Evolutionary conservation across 2,888 invertebrate species (phyloP), one percentile per base, ranked within the genome.

Genomic region (Acheta domesticus): DNA sequence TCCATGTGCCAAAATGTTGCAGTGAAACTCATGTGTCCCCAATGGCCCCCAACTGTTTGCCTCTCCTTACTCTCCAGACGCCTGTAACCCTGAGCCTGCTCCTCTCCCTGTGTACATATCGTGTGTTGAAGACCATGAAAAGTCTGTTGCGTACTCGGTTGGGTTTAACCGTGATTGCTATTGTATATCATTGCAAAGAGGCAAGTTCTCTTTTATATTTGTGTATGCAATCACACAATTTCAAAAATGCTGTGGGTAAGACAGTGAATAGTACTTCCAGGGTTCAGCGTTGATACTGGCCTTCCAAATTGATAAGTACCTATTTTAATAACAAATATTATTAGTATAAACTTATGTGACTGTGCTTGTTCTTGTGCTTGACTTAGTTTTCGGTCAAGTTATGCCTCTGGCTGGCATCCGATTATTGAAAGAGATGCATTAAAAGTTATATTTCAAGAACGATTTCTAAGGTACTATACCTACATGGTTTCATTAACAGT

Each of bases 341-440:
- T 62, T 62, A 62, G 62, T 14, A 62, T 62, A 14, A 36, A 36
- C n/a, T 62, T n/a, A 62, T 14, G 62, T 62, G n/a, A 62, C 62
- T 62, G 62, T 62, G 62, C 62, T 62, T 62, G 62, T 62, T 62
- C 62, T 62, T 62, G 62, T n/a, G n/a, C n/a, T 62, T 62, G 62
- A 62, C 14, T 62, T 62, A 62, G 62, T 62, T 62, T 19, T 14
- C 16, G 5, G 62, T 62, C 62, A n/a, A 62, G 62, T 36, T 36
- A 36, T 36, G 36, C 36, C 36, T 36, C 36, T 36, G 36, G 8
- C 36, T 36, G 36, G 36, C 36, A 36, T 36, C 36, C 36, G 36
- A 36, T 36, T 36, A 36, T 36, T 36, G 36, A 36, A 36, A 8
- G 8, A 8, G 36, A 36, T 36, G 36, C 36, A 36, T 36, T 36